These are phyloP conservation scores for Drosophila elegans DNA, from an alignment of 1,140 invertebrate genomes.

Conservation along the genomic window DNA sequence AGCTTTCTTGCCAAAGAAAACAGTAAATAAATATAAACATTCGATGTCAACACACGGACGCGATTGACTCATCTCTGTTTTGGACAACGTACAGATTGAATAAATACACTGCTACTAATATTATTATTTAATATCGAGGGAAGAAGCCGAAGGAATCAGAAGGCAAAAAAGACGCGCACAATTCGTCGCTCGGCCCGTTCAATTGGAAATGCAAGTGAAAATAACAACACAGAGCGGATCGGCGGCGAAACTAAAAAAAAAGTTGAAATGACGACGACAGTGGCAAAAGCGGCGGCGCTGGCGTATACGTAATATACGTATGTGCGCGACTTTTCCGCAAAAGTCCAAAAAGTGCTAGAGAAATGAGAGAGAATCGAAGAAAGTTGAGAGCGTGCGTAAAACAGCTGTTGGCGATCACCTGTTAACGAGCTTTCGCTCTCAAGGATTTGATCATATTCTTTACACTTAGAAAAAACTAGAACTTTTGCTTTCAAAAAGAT, in stretches of 20 bases:
- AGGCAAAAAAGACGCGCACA: slow-evolving; percentile 43
- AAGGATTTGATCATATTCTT: slow-evolving; percentile 26
- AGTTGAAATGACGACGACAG: slow-evolving; percentile 49
- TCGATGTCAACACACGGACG: slow-evolving; percentile 2
- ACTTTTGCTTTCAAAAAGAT: no score
- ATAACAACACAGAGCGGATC: slow-evolving; percentile 64
- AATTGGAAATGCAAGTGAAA: slow-evolving; percentile 81
- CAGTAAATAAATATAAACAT: not conserved
- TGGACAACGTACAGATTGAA: slow-evolving; percentile 6
- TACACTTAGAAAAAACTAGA: not conserved
- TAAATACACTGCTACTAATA: not conserved
- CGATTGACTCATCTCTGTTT: not conserved
- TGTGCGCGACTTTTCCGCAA: slow-evolving; percentile 69
- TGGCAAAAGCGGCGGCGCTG: slow-evolving; percentile 41
- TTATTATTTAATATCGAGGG: not conserved
- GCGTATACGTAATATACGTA: slow-evolving; percentile 72
- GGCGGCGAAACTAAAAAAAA: slow-evolving; percentile 66
- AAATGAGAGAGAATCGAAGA: slow-evolving; percentile 13
- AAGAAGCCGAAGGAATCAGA: slow-evolving; percentile 6
- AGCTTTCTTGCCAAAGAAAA: slow-evolving; percentile 1
- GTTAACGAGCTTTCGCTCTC: slow-evolving; percentile 31
- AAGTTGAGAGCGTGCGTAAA: slow-evolving; percentile 9
- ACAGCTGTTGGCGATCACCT: slow-evolving; percentile 66
- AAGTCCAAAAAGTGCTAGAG: slow-evolving; percentile 60
- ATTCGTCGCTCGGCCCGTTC: slow-evolving; percentile 42